Conservation (phyloP, 2,888 invertebrate species). For the Caenorhabditis imperialis region DNA sequence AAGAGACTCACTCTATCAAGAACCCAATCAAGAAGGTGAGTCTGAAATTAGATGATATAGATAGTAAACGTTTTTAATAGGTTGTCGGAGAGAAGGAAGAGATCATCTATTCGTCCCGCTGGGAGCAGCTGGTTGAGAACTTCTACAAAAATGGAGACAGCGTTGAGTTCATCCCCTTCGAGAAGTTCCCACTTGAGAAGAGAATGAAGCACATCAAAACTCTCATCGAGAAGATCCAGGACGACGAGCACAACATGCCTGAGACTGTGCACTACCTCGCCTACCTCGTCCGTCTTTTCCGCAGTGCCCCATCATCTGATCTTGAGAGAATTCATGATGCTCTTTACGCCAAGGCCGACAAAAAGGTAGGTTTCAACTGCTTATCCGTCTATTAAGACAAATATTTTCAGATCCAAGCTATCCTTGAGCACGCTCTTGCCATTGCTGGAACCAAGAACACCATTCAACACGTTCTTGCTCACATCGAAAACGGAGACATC, state of each 20-base stretch:
- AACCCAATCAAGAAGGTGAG: constrained; percentile 39
- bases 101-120: constrained; percentile 52
- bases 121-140: constrained; percentile 55
- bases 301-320: constrained; percentile 61
- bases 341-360: constrained; percentile 40
- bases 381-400: not conserved
- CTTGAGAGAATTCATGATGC: constrained; percentile 60
- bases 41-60: not conserved
- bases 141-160: constrained; percentile 64
- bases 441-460: constrained; percentile 65
- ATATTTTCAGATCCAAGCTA: constrained; percentile 39
- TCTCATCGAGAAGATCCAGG: constrained; percentile 50
- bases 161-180: constrained; percentile 43
- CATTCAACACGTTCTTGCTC: constrained; percentile 58
- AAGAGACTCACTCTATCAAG: constrained; percentile 42
- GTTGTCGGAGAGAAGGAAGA: constrained; percentile 49
- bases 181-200: constrained; percentile 39
- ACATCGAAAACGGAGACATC: constrained; percentile 47
- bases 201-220: constrained; percentile 43
- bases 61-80: constrained; percentile 13
- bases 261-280: constrained; percentile 57
- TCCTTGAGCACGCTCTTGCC: constrained; percentile 63
- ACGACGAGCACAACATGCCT: constrained; percentile 49
- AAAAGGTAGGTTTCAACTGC: constrained; percentile 12
- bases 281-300: constrained; percentile 68